Evolutionary conservation across 2,888 invertebrate species (phyloP).

Genomic region (Odontocolon sp.): DNA sequence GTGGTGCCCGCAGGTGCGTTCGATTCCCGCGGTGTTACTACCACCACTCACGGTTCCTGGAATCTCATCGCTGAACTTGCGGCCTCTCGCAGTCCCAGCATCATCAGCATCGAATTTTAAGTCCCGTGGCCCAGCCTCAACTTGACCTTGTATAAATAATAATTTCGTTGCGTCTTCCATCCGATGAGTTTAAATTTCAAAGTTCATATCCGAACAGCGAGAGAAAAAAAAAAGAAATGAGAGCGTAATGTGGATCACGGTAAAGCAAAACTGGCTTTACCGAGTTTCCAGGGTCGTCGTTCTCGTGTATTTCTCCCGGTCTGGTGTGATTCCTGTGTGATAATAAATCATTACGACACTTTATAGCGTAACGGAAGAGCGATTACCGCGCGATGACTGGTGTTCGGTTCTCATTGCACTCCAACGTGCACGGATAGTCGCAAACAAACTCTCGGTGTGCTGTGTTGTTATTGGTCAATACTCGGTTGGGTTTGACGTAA

Average conservation of each 20-base stretch:
- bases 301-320: constrained; percentile 7
- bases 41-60: constrained; percentile 42
- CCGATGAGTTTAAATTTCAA: neutral
- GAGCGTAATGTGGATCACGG: too few species aligned
- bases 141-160: neutral
- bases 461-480: neutral
- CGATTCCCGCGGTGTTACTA: constrained; percentile 46
- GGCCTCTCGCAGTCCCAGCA: constrained; percentile 14
- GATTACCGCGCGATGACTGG: constrained; percentile 58
- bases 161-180: constrained; percentile 5
- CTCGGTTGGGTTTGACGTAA: constrained; percentile 40
- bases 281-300: constrained; percentile 20
- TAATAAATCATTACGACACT: constrained; percentile 66
- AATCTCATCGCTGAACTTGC: constrained; percentile 30
- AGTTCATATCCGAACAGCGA: too few species aligned
- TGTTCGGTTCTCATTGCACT: too few species aligned
- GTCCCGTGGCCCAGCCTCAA: constrained; percentile 4
- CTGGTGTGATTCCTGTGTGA: constrained; percentile 6
- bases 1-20: constrained; percentile 56
- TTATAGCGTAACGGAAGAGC: constrained; percentile 61
- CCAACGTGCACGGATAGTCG: constrained; percentile 49
- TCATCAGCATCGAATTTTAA: constrained; percentile 12
- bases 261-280: neutral
- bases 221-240: too few species aligned
- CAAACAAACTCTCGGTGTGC: constrained; percentile 58